Percentiles rank a stretch among this genome's conserved stretches.
Conservation (phyloP, 2,888 invertebrate species). For the Drosophila kuntzei region DNA sequence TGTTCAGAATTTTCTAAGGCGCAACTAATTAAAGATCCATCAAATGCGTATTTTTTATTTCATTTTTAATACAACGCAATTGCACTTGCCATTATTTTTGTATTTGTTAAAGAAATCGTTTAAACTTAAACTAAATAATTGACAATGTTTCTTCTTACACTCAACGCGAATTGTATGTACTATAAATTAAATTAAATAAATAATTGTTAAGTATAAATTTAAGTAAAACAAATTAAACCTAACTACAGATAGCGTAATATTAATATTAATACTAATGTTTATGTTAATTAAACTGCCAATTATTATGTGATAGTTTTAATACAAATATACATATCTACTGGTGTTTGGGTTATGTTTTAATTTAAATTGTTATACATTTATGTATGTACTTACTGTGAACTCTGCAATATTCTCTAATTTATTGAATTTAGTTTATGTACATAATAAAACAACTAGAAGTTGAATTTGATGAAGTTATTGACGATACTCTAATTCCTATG, state of each 20-base stretch:
- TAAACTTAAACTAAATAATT: slow-evolving; percentile 6
- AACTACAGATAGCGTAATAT: slow-evolving; percentile 24
- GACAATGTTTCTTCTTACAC: slow-evolving; percentile 28
- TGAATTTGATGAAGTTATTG: slow-evolving; percentile 1
- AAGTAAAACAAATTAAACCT: slow-evolving; percentile 51
- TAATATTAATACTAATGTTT: slow-evolving; percentile 46
- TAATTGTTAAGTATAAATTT: slow-evolving; percentile 25
- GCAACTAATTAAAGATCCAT: slow-evolving; percentile 29
- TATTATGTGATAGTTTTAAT: slow-evolving; percentile 82
- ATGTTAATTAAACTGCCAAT: slow-evolving; percentile 81
- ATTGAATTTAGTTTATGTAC: slow-evolving; percentile 78
- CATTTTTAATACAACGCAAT: slow-evolving; percentile 45
- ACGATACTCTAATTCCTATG: slow-evolving; percentile 22
- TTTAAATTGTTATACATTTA: slow-evolving; percentile 23
- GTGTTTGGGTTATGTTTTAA: slow-evolving; percentile 70
- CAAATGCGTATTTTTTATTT: slow-evolving; percentile 30
- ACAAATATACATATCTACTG: slow-evolving; percentile 55
- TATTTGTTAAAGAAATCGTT: slow-evolving; percentile 48
- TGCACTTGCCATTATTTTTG: slow-evolving; percentile 79
- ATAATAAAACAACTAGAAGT: slow-evolving; percentile 36
- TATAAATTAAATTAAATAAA: slow-evolving; percentile 24
- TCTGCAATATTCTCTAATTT: slow-evolving; percentile 80
- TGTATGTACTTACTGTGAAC: slow-evolving; percentile 49
- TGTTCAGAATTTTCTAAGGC: slow-evolving; percentile 39
- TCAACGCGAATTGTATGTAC: slow-evolving; percentile 47